Conservation (phyloP, 2,888 invertebrate species). For the Ormyrus labotus region DNA sequence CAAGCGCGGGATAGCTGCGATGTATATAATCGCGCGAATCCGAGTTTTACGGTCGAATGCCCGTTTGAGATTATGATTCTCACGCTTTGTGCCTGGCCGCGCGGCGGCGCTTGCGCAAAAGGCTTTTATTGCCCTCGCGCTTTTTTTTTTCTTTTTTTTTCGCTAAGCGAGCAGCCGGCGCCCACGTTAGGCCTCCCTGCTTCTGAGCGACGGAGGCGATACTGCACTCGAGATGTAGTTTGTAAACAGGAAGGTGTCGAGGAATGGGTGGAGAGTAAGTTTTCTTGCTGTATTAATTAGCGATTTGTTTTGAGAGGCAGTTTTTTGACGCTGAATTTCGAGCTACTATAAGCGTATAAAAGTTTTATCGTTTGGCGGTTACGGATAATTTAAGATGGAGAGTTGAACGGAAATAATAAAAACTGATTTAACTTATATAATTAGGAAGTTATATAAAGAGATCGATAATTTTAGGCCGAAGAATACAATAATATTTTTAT, state of each 20-base stretch:
- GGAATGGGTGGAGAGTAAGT: too few species aligned
- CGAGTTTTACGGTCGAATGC: constrained; percentile 16
- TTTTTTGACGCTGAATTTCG: too few species aligned
- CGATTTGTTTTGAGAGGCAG: too few species aligned
- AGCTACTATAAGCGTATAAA: too few species aligned
- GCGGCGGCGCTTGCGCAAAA: constrained; percentile 4
- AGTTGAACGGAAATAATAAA: not conserved
- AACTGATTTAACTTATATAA: not conserved
- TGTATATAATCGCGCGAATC: not conserved
- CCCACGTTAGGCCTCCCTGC: too few species aligned
- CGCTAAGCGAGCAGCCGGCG: not conserved
- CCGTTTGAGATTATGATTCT: constrained; percentile 31
- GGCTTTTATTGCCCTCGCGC: constrained; percentile 1
- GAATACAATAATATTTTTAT: too few species aligned
- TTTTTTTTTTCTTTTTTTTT: constrained; percentile 3
- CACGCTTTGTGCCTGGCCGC: constrained; percentile 14
- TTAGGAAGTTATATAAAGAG: too few species aligned
- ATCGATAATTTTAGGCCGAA: too few species aligned
- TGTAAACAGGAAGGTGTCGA: constrained; percentile 27
- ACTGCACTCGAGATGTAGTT: constrained; percentile 11
- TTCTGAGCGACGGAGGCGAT: constrained; percentile 3
- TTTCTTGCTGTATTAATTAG: too few species aligned
- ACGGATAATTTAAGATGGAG: not conserved
- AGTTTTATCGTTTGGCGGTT: too few species aligned
- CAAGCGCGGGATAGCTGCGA: not conserved